Conservation (phyloP, 2,113 vertebrate species). For the Cyrtonyx montezumae region DNA sequence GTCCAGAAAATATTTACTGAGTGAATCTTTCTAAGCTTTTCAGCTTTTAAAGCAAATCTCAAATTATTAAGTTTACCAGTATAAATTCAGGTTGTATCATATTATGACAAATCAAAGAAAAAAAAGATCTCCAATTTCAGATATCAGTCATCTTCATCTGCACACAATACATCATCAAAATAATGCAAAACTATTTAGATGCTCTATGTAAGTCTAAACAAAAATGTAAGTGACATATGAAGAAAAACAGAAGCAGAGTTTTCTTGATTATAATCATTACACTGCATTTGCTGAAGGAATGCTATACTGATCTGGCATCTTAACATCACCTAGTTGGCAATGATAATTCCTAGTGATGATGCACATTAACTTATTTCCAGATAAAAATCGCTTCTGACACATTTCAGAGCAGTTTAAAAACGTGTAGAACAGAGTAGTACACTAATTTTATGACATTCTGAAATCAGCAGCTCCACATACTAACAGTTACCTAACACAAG, state of each 20-base stretch:
- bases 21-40: background rate
- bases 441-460: background rate
- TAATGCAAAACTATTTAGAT: background rate
- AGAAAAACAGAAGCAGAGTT: background rate
- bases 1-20: background rate
- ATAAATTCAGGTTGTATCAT: background rate
- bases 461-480: background rate
- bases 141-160: background rate
- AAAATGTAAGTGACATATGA: fast-evolving
- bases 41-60: background rate
- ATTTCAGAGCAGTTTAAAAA: background rate
- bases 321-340: background rate
- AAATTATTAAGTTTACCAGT: background rate
- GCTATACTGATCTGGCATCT: background rate
- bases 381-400: background rate
- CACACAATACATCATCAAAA: background rate
- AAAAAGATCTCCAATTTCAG: background rate
- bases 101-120: background rate
- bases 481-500: background rate
- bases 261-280: background rate
- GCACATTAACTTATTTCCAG: background rate
- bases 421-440: background rate
- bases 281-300: background rate
- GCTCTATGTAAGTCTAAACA: background rate
- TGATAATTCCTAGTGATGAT: background rate